These are phyloP conservation scores for Pocillopora meandrina DNA, from an alignment of 92 coral and sea anemone genomes.

Conservation along the genomic window DNA sequence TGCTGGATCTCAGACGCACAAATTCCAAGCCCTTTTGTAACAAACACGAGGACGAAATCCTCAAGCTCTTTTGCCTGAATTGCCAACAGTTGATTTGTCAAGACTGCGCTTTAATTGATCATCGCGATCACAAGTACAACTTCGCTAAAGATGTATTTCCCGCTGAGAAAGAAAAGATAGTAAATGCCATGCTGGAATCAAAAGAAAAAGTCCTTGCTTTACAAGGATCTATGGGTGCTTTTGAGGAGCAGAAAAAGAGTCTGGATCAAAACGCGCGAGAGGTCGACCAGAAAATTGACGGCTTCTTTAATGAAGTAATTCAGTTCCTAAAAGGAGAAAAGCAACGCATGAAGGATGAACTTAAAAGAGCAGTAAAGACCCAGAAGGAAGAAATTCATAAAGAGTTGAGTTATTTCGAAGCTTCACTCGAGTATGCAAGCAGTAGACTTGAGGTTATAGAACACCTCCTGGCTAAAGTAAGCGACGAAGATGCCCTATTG, in stretches of 20 bases:
- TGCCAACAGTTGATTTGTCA: conserved; percentile 24
- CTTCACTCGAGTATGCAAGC: background rate
- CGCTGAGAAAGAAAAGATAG: background rate
- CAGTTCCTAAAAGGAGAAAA: background rate
- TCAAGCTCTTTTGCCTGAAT: conserved; percentile 9
- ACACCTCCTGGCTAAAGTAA: background rate
- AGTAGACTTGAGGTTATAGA: background rate
- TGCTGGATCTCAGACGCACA: background rate
- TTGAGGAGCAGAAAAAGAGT: background rate
- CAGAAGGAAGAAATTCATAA: background rate
- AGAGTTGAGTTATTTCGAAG: background rate
- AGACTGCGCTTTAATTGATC: conserved; percentile 3
- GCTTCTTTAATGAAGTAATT: background rate
- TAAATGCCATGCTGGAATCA: background rate
- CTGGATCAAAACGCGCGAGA: background rate
- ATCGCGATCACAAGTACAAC: conserved; percentile 14
- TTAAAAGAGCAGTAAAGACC: background rate
- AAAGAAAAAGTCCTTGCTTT: background rate
- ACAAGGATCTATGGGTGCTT: background rate
- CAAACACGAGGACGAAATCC: background rate
- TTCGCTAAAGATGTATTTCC: background rate
- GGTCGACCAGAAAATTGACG: background rate
- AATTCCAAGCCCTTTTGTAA: background rate
- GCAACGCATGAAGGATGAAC: background rate
- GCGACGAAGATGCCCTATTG: background rate